Evolutionary conservation across 1,140 invertebrate species (phyloP).

Genomic region (Triops longicaudatus): DNA sequence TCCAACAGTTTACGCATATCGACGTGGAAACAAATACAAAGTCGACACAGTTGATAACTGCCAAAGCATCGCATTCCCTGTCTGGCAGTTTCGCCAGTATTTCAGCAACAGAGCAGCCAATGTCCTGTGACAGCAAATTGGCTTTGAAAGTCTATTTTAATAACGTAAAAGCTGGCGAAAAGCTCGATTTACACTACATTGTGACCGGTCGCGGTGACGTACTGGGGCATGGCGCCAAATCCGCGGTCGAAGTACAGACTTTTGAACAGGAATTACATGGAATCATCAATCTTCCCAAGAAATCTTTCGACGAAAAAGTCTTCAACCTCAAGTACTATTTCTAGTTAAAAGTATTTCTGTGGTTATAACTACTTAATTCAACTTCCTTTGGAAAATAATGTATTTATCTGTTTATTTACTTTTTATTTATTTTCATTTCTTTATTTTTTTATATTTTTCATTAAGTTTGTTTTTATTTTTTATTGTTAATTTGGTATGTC

Average conservation of each 20-base stretch:
- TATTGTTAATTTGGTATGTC: no score
- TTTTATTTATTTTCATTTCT: no score
- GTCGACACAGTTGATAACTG: background rate
- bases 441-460: no score
- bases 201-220: background rate
- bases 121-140: background rate
- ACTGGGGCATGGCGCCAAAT: background rate
- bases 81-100: background rate
- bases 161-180: background rate
- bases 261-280: background rate
- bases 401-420: no score
- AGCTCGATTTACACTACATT: background rate
- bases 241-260: background rate
- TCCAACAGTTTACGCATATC: background rate
- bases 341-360: no score
- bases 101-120: background rate
- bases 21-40: background rate
- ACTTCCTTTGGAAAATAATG: no score
- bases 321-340: no score
- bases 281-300: background rate
- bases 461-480: no score
- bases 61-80: background rate
- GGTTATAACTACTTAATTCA: no score
- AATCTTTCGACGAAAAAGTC: no score
- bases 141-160: background rate